phyloP scores from a whole-genome alignment of 2,797 vertebrate species.

The Arnoldichthys spilopterus region DNA sequence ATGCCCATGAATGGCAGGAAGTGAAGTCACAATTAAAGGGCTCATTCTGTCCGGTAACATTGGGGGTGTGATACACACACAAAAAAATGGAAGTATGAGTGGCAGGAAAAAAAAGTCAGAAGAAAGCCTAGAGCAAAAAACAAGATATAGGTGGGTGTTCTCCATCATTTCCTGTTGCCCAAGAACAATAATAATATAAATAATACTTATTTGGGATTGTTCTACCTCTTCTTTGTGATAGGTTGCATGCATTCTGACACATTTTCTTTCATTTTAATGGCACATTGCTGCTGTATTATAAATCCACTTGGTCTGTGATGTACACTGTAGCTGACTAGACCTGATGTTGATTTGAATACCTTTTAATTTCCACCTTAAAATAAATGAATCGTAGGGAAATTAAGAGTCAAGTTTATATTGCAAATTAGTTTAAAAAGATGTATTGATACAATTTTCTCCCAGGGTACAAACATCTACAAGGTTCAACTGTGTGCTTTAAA shows the following conservation, averaged over 20 bases:
- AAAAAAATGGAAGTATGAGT: slow-evolving; percentile 57
- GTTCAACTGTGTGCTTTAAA: too few species aligned
- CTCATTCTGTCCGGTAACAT: slow-evolving; percentile 20
- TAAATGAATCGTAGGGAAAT: too few species aligned
- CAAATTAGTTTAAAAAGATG: not conserved
- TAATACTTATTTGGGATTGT: not conserved
- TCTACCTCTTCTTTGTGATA: not conserved
- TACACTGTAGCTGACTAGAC: not conserved
- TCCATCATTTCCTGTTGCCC: not conserved
- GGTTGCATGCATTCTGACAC: too few species aligned
- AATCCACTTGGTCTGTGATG: not conserved
- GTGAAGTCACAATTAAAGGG: slow-evolving; percentile 40
- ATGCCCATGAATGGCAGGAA: slow-evolving; percentile 76
- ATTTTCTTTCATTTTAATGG: not conserved
- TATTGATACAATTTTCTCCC: too few species aligned
- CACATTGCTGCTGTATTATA: not conserved
- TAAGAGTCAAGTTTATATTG: too few species aligned
- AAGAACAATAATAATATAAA: slow-evolving; percentile 25
- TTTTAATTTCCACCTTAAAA: not conserved
- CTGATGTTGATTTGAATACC: not conserved
- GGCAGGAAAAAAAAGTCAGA: slow-evolving; percentile 55
- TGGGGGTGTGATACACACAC: slow-evolving; percentile 32
- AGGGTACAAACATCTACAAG: too few species aligned
- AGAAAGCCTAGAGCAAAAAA: slow-evolving; percentile 33
- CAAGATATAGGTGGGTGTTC: slow-evolving; percentile 22